Conservation (phyloP, 2,888 invertebrate species). For the Cordilura impudica region DNA sequence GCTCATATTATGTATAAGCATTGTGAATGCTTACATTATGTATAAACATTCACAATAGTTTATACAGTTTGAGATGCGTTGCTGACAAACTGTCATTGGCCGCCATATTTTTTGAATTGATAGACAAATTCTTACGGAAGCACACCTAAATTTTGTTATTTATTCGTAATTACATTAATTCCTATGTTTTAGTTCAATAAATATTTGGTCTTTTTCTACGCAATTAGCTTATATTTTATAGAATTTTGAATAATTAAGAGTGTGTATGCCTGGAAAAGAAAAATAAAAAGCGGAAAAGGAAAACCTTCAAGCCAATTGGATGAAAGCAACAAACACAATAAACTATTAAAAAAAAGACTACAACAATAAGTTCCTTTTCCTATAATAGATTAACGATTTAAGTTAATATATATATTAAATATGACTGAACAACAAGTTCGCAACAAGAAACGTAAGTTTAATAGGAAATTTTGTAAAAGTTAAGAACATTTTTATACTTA, state of each 20-base stretch:
- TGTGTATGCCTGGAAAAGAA: background rate
- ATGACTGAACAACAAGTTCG: slow-evolving; percentile 40
- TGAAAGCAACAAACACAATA: slow-evolving; percentile 50
- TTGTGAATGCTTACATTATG: too few species aligned
- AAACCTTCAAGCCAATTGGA: slow-evolving; percentile 24
- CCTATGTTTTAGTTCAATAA: background rate
- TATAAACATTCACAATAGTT: slow-evolving; percentile 20
- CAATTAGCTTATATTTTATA: slow-evolving; percentile 39
- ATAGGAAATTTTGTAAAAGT: background rate
- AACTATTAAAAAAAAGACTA: slow-evolving; percentile 9
- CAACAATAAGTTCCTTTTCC: slow-evolving; percentile 58
- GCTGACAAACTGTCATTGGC: slow-evolving; percentile 2
- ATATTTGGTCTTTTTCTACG: slow-evolving; percentile 9
- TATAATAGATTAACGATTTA: slow-evolving; percentile 16
- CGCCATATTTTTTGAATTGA: slow-evolving; percentile 45
- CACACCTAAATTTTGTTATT: slow-evolving; percentile 44
- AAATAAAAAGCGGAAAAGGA: slow-evolving; percentile 48
- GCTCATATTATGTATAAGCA: too few species aligned
- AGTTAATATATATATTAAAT: background rate
- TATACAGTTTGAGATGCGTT: slow-evolving; percentile 2
- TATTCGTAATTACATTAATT: slow-evolving; percentile 21
- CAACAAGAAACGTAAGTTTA: slow-evolving; percentile 51
- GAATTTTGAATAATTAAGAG: background rate
- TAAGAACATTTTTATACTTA: too few species aligned
- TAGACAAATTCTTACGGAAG: background rate